Conservation (phyloP, 2,797 vertebrate species). For the Parauchenoglanis punctatus region DNA sequence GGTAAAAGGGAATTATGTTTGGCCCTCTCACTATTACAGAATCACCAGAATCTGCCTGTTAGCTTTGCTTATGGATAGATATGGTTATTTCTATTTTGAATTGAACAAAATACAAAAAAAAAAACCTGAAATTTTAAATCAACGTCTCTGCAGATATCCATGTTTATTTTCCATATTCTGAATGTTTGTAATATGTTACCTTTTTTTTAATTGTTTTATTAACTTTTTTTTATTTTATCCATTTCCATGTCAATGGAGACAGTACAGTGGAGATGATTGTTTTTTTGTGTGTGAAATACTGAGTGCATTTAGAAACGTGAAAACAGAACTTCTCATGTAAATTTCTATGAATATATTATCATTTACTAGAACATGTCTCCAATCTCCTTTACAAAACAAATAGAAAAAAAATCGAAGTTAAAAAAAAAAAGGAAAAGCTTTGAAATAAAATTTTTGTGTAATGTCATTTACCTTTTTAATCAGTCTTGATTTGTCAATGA, state of each 20-base stretch:
- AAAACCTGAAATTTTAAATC: conserved; percentile 60
- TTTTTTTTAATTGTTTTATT: conserved; percentile 70
- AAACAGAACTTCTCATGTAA: conserved; percentile 78
- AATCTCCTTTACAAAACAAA: conserved; percentile 81
- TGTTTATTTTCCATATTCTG: conserved; percentile 71
- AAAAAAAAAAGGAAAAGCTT: conserved; percentile 52
- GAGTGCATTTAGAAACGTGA: conserved; percentile 70
- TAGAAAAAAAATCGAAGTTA: conserved; percentile 64
- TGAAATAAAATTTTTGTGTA: conserved; percentile 60
- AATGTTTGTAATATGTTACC: conserved; percentile 79
- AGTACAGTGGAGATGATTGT: conserved; percentile 68
- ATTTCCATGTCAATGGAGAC: conserved; percentile 71
- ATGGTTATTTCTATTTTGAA: conserved; percentile 47
- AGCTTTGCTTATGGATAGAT: conserved; percentile 41
- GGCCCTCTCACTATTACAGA: conserved; percentile 19
- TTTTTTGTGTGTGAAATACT: conserved; percentile 72
- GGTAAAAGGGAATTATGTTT: conserved; percentile 45
- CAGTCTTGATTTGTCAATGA: not conserved
- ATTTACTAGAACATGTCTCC: conserved; percentile 80
- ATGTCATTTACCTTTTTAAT: conserved; percentile 49
- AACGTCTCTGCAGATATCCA: conserved; percentile 72
- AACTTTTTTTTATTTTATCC: conserved; percentile 72
- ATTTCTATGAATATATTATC: conserved; percentile 79
- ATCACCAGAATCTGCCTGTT: conserved; percentile 29
- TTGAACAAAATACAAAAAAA: conserved; percentile 44